Conservation (phyloP, 2,113 vertebrate species). For the Vireo altiloquus region DNA sequence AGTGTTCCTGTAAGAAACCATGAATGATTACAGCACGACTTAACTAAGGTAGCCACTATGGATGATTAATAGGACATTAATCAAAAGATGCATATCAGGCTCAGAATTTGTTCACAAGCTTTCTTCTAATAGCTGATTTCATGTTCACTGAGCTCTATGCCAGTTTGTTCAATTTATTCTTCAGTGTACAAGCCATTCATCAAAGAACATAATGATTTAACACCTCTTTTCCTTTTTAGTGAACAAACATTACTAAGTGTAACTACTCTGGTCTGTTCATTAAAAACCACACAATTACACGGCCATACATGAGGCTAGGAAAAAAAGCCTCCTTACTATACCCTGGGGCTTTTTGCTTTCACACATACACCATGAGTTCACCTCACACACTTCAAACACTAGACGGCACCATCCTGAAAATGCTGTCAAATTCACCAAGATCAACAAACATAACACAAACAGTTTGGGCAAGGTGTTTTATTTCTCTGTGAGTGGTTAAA, state of each 20-base stretch:
- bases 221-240: constrained; percentile 64
- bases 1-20: constrained; percentile 74
- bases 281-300: constrained; percentile 65
- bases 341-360: not conserved
- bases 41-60: constrained; percentile 81
- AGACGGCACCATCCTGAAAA: not conserved
- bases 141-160: constrained; percentile 86
- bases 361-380: not conserved
- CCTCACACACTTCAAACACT: not conserved
- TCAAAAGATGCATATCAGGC: constrained; percentile 93
- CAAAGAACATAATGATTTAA: constrained; percentile 82
- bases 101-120: constrained; percentile 89
- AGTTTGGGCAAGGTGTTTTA: not conserved
- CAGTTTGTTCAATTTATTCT: constrained; percentile 91
- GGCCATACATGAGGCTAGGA: not conserved
- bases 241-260: constrained; percentile 71
- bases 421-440: not conserved
- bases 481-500: not conserved
- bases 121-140: constrained; percentile 90
- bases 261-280: constrained; percentile 71
- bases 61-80: constrained; percentile 91
- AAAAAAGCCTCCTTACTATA: not conserved
- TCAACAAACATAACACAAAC: not conserved
- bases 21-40: constrained; percentile 81
- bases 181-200: constrained; percentile 85